These are phyloP conservation scores for Trachemys scripta DNA, from an alignment of 2,113 vertebrate genomes.

Conservation along the genomic window DNA sequence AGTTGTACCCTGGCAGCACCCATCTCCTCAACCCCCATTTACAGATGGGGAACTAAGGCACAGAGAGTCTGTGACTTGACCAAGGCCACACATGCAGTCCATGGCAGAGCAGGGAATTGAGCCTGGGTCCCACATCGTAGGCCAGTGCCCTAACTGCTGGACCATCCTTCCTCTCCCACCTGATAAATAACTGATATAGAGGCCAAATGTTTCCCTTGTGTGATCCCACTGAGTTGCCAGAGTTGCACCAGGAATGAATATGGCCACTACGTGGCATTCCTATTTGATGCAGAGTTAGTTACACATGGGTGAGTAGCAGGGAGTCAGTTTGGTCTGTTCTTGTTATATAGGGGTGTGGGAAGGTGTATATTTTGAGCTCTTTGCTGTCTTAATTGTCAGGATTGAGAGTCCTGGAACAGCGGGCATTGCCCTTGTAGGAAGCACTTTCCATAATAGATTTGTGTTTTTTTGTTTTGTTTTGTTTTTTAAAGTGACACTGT, in stretches of 20 bases:
- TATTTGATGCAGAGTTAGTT: neutral
- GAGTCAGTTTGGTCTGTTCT: neutral
- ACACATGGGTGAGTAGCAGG: neutral
- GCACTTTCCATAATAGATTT: neutral
- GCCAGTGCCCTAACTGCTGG: neutral
- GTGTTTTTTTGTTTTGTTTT: neutral
- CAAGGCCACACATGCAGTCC: neutral
- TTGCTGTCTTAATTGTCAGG: fast-evolving
- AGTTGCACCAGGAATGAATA: neutral
- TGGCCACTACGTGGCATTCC: neutral
- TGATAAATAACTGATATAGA: neutral
- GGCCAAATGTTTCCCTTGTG: neutral
- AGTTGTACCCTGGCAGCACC: neutral
- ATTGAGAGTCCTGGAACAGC: fast-evolving
- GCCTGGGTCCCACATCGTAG: no score
- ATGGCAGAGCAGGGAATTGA: neutral
- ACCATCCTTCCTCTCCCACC: neutral
- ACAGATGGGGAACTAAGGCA: neutral
- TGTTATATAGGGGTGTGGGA: neutral
- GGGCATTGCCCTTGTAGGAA: fast-evolving
- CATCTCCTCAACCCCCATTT: neutral
- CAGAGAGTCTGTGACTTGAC: neutral
- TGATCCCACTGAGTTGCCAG: neutral
- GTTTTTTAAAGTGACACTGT: neutral
- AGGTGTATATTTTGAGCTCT: neutral